phyloP scores from a whole-genome alignment of 2,797 vertebrate species.

The Nothura maculosa region DNA sequence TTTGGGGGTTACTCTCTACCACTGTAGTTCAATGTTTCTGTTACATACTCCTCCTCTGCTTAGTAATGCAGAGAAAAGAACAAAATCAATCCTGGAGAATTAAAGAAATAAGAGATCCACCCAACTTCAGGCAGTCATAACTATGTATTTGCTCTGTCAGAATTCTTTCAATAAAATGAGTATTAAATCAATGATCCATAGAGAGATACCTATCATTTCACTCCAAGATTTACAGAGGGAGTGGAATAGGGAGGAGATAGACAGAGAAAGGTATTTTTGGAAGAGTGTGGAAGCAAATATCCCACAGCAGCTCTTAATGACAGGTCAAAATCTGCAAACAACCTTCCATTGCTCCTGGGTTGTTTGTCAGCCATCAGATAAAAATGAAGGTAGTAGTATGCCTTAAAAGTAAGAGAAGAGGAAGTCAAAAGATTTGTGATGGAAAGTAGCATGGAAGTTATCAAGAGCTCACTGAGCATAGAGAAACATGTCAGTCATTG shows the following conservation, averaged over 20 bases:
- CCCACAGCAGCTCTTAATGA: not conserved
- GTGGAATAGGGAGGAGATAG: not conserved
- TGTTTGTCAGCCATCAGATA: not conserved
- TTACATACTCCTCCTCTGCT: not conserved
- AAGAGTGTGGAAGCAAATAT: not conserved
- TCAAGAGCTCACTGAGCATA: not conserved
- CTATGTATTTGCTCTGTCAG: not conserved
- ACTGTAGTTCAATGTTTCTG: not conserved
- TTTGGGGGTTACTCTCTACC: not conserved
- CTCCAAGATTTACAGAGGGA: not conserved
- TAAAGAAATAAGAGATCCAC: not conserved
- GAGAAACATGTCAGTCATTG: not conserved
- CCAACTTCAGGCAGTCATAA: not conserved
- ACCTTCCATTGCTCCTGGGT: not conserved
- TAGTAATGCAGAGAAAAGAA: not conserved
- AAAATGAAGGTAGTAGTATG: not conserved
- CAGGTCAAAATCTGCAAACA: not conserved
- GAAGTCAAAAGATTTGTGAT: not conserved
- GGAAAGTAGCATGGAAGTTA: not conserved
- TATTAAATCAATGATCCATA: not conserved
- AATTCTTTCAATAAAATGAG: not conserved
- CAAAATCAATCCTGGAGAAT: not conserved
- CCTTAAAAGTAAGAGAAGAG: not conserved
- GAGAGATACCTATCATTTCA: not conserved
- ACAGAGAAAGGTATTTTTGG: not conserved